phyloP scores from a whole-genome alignment of 2,797 vertebrate species.

The Lutjanus argentimaculatus region DNA sequence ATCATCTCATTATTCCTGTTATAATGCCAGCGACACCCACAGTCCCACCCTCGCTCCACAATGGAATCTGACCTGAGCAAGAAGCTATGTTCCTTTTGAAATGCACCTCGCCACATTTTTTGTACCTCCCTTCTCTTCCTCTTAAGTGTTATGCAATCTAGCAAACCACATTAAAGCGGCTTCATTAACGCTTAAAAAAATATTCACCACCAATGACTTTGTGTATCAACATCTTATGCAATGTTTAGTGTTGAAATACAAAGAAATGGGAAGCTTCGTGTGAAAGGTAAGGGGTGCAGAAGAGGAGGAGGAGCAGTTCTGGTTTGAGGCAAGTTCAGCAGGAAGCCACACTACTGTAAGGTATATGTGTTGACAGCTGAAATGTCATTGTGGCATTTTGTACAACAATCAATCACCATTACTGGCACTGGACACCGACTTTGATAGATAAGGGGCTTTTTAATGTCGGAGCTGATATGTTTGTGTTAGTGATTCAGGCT shows the following conservation, averaged over 20 bases:
- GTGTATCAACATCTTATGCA: constrained; percentile 51
- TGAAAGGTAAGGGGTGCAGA: constrained; percentile 26
- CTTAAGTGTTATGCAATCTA: constrained; percentile 58
- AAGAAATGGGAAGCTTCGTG: constrained; percentile 36
- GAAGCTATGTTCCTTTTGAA: constrained; percentile 82
- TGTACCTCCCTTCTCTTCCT: constrained; percentile 54
- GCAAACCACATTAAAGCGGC: constrained; percentile 33
- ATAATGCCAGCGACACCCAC: constrained; percentile 84
- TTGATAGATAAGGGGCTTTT: constrained; percentile 79
- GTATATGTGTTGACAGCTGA: constrained; percentile 77
- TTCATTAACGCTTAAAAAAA: constrained; percentile 65
- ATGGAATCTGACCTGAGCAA: constrained; percentile 82
- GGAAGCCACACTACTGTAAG: constrained; percentile 69
- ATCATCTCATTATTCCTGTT: constrained; percentile 84
- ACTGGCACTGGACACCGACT: constrained; percentile 68
- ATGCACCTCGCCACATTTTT: constrained; percentile 58
- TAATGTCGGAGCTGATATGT: constrained; percentile 70
- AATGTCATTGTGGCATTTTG: constrained; percentile 85
- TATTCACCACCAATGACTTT: constrained; percentile 59
- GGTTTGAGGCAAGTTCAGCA: constrained; percentile 64
- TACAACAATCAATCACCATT: constrained; percentile 79
- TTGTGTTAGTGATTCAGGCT: constrained; percentile 68
- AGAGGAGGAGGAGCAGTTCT: constrained; percentile 24
- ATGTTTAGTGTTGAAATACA: constrained; percentile 61
- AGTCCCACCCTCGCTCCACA: constrained; percentile 84